Base-by-base conservation (phyloP, 53 echinoderm and acorn worm species). In the Crossaster papposus region DNA sequence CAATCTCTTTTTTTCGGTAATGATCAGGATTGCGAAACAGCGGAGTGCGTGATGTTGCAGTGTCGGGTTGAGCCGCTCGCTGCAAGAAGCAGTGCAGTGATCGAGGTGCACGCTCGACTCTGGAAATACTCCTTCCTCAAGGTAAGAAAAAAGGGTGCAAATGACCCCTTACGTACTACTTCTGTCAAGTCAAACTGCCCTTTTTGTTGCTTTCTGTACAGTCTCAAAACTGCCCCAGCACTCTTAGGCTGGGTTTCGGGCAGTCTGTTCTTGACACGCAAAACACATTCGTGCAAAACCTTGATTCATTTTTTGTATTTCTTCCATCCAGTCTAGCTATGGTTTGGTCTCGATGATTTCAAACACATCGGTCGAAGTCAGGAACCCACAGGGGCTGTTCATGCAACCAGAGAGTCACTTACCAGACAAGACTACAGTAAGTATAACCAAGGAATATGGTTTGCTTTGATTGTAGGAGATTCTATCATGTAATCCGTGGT, bases 121-220 rank as follows among this genome's bases (percentile, higher is more conserved):
- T 96, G 95, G 95, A 85, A 93, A 65, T 64, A 86, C 71, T 92
- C 94, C 54, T 96, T 96, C 87, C 73, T 89, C 9, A 89, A 91
- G 90, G 96, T 95, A 74, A 91, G 29, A 51, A 2, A 35, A n/a
- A 7, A 73, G 62, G 32, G 26, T 17, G 14, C 13, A 33, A 10
- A 17, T 23, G 79, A 1, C 44, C 44, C 44, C 44, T 44, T 44
- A 44, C 44, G 44, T 44, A 9, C 44, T 9, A 44, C 44, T 44
- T 44, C n/a, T n/a, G n/a, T n/a, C n/a, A n/a, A n/a, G n/a, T n/a
- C 9, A 44, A 44, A 44, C 44, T 9, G 44, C 44, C 44, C 44
- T 44, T 5, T 9, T 9, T 44, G 44, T 44, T 44, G 9, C 44
- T 44, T 9, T 9, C 44, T 9, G 44, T 44, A 44, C 44, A 5